Base-by-base conservation (phyloP, 2,113 vertebrate genomes). In the Monarcha castaneiventris region DNA sequence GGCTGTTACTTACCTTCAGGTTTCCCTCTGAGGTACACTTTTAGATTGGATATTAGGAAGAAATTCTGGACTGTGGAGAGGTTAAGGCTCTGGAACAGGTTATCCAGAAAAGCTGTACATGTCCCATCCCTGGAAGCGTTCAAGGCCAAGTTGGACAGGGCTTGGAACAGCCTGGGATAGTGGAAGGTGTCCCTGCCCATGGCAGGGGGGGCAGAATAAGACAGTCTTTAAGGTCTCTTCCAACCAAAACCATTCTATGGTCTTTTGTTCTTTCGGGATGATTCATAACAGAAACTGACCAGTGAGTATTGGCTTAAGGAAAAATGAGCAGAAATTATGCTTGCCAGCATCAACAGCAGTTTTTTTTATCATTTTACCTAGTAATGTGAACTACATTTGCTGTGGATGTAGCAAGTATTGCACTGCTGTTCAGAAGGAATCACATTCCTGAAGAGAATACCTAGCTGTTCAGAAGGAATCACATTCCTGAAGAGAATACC, bases 141-240 rank as follows among this genome's bases (percentile, higher is more conserved):
- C 19, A n/a, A 21, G 33, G 16, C 1, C 6, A 14, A 5, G 18
- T 0, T 52, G 19, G 52, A 29, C 1, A 1, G 15, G 15, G 6
- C 16, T 89, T 39, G 61, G 15, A 82, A 7, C n/a, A n/a, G n/a
- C n/a, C n/a, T n/a, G n/a, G n/a, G n/a, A n/a, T n/a, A n/a, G n/a
- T n/a, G n/a, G n/a, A n/a, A n/a, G n/a, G n/a, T n/a, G n/a, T n/a
- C n/a, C n/a, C n/a, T n/a, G 37, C 5, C 37, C 10, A 18, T 15
- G 16, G 13, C 33, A 59, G 5, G 5, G 26, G 26, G 2, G 2
- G 1, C 51, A 19, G 33, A 66, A 51, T 19, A 10, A 61, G 19
- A 8, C 7, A 9, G 12, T 12, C 16, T n/a, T 41, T 39, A 26
- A 54, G 5, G 3, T 30, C 3, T 3, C 11, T 67, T 61, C 29